Conservation (phyloP, 1,140 invertebrate species). For the Conus ventricosus region DNA sequence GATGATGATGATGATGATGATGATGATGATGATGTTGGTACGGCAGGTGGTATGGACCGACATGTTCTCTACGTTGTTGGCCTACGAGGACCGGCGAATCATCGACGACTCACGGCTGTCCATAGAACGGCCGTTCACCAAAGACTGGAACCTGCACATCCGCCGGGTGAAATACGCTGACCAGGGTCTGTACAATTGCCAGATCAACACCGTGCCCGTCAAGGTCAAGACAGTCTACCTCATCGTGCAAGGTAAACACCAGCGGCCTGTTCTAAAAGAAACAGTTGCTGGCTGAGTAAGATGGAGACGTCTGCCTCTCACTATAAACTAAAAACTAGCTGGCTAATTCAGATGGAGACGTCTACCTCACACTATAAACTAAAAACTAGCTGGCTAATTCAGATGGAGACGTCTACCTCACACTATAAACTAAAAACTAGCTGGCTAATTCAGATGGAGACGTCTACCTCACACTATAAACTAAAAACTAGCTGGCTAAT, state of each 20-base stretch:
- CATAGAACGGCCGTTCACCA: conserved; percentile 67
- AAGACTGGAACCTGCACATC: conserved; percentile 73
- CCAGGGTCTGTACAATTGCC: conserved; percentile 68
- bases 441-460: too few species aligned
- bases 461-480: too few species aligned
- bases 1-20: neutral
- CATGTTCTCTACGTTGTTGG: conserved; percentile 64
- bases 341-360: too few species aligned
- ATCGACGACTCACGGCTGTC: conserved; percentile 70
- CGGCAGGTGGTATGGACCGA: conserved; percentile 72
- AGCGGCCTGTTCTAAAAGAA: too few species aligned
- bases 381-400: too few species aligned
- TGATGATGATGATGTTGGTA: neutral
- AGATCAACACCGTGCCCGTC: conserved; percentile 71
- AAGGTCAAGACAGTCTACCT: conserved; percentile 69
- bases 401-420: too few species aligned
- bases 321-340: too few species aligned
- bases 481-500: too few species aligned
- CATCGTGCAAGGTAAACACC: conserved; percentile 63
- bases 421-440: too few species aligned
- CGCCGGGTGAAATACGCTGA: conserved; percentile 63
- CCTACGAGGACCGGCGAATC: conserved; percentile 66
- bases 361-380: too few species aligned
- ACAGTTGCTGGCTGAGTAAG: too few species aligned
- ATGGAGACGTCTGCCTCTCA: too few species aligned